Evolutionary conservation across 2,113 vertebrate genomes (phyloP).

Genomic region (Hippocampus mohnikei): DNA sequence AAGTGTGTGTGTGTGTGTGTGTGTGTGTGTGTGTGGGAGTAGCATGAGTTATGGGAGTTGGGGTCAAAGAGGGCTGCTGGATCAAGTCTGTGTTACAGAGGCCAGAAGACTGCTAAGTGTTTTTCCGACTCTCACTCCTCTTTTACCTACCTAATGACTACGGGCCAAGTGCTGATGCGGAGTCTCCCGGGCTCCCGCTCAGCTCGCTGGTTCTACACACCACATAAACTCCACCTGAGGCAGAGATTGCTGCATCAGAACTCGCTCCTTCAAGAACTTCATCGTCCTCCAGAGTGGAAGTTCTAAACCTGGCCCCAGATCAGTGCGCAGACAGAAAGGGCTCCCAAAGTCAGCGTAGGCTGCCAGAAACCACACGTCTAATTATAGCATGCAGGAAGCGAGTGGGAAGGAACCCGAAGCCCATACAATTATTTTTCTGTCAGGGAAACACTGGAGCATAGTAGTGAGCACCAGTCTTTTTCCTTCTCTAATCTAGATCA

Average conservation of each 20-base stretch:
- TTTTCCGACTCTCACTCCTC: constrained; percentile 32
- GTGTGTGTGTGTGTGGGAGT: constrained; percentile 33
- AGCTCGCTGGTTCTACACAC: constrained; percentile 23
- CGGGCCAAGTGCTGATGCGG: constrained; percentile 20
- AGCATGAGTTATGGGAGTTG: constrained; percentile 48
- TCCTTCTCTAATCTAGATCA: constrained; percentile 13
- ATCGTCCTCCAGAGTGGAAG: constrained; percentile 26
- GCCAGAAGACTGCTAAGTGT: constrained; percentile 58
- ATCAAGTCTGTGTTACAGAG: constrained; percentile 36
- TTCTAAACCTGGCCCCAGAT: constrained; percentile 40
- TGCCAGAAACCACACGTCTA: constrained; percentile 48
- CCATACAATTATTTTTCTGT: constrained; percentile 53
- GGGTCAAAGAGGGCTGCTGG: constrained; percentile 43
- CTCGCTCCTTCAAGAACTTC: constrained; percentile 22
- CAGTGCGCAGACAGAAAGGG: constrained; percentile 28
- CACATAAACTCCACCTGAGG: constrained; percentile 28
- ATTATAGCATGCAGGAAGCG: constrained; percentile 63
- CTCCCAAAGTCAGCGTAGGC: constrained; percentile 37
- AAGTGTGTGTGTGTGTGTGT: constrained; percentile 37
- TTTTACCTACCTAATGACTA: constrained; percentile 42
- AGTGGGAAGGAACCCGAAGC: constrained; percentile 49
- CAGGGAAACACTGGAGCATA: constrained; percentile 31
- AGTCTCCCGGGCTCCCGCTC: constrained; percentile 41
- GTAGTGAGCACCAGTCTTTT: constrained; percentile 23
- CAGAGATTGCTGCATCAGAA: constrained; percentile 17